Percentiles rank a stretch among this genome's conserved stretches.
phyloP scores from a whole-genome alignment of 2,797 vertebrate genomes.

The Loriculus beryllinus region DNA sequence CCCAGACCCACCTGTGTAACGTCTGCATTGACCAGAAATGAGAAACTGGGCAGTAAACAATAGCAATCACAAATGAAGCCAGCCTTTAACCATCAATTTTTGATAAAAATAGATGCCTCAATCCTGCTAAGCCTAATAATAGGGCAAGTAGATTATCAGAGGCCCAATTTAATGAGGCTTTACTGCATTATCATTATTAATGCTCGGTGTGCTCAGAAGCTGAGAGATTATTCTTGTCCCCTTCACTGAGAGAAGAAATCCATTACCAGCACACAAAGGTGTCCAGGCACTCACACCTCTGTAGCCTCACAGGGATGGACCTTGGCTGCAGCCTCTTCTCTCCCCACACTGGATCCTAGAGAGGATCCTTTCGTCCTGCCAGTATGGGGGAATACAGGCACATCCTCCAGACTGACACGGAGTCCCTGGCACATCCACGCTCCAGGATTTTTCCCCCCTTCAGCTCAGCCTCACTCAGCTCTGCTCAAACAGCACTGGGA shows the following conservation, averaged over 20 bases:
- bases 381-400: background rate
- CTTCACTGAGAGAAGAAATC: conserved; percentile 27
- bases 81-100: conserved; percentile 36
- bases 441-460: background rate
- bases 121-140: conserved; percentile 63
- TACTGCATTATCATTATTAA: conserved; percentile 61
- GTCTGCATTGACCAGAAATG: background rate
- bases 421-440: background rate
- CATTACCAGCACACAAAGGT: background rate
- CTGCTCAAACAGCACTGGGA: background rate
- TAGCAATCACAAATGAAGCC: conserved; percentile 2
- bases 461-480: background rate
- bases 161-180: conserved; percentile 62
- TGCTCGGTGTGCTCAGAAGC: conserved; percentile 43
- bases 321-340: background rate
- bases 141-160: conserved; percentile 63
- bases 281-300: background rate
- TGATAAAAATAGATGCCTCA: conserved; percentile 62
- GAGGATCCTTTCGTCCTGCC: background rate
- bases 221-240: conserved; percentile 38
- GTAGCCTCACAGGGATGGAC: background rate
- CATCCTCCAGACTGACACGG: background rate
- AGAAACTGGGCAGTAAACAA: conserved; percentile 43
- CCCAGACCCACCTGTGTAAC: background rate
- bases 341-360: background rate